Conservation (phyloP, 2,113 vertebrate species). For the Tychaedon coryphoeus region DNA sequence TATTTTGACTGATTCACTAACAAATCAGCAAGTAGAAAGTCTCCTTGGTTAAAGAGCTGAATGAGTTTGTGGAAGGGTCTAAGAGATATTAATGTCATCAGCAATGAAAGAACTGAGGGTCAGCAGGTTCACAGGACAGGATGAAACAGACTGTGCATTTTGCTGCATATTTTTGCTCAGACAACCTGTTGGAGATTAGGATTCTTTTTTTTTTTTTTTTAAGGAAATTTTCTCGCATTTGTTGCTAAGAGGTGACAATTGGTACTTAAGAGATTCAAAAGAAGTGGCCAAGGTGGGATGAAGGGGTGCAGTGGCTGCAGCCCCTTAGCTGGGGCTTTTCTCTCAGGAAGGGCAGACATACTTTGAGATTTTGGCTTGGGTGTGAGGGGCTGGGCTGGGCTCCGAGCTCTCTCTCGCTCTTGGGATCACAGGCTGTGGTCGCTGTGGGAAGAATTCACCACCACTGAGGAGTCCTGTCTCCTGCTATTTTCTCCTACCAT, state of each 20-base stretch:
- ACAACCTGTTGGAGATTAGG: background rate
- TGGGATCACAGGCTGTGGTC: rapidly evolving
- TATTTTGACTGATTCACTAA: background rate
- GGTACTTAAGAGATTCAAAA: too few species aligned
- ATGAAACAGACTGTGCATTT: background rate
- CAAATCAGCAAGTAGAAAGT: background rate
- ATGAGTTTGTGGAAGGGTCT: background rate
- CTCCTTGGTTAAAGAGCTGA: background rate
- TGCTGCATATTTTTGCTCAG: background rate
- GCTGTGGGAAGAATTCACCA: background rate
- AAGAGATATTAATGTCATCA: background rate
- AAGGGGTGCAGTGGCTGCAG: background rate
- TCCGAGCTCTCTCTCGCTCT: rapidly evolving
- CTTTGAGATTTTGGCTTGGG: background rate
- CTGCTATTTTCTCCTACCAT: rapidly evolving
- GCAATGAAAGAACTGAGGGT: background rate
- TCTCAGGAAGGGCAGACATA: background rate
- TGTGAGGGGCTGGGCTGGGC: rapidly evolving
- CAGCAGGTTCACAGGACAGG: background rate
- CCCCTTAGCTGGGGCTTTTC: background rate
- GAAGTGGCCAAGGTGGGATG: background rate
- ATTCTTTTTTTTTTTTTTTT: too few species aligned
- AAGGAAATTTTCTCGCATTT: background rate
- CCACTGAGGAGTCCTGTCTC: rapidly evolving
- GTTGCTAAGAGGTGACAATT: rapidly evolving